Conservation (phyloP, 2,888 invertebrate genomes). For the Mayetiola destructor region DNA sequence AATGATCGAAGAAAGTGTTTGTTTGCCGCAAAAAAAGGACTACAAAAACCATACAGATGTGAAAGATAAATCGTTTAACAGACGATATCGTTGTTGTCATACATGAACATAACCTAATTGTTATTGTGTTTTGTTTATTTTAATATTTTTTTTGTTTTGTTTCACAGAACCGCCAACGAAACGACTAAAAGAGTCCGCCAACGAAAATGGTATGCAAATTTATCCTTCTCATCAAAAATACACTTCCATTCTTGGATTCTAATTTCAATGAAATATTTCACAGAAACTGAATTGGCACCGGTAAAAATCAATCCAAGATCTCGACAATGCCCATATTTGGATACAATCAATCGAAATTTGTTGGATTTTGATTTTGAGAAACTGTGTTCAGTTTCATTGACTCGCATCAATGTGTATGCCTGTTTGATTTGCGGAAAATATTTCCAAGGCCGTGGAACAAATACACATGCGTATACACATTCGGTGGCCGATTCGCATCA, state of each 20-base stretch:
- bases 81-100: too few relatives aligned
- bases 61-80: too few relatives aligned
- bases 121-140: background rate
- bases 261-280: background rate
- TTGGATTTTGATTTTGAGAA: constrained; percentile 99
- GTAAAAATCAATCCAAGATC: constrained; percentile 30
- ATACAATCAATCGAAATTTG: constrained; percentile 92
- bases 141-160: background rate
- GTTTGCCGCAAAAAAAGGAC: too few relatives aligned
- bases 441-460: constrained; percentile 91
- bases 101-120: background rate
- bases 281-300: background rate
- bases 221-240: background rate
- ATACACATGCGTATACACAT: constrained; percentile 98
- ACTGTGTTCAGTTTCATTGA: constrained; percentile 91
- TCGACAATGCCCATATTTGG: constrained; percentile 86
- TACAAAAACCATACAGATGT: too few relatives aligned
- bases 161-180: background rate
- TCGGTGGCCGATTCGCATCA: constrained; percentile 96
- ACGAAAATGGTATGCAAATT: background rate
- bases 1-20: too few relatives aligned
- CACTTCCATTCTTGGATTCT: background rate
- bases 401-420: constrained; percentile 97
- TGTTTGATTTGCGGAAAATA: constrained; percentile 99
- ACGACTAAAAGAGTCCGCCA: background rate